Conservation (phyloP, 1,140 invertebrate genomes). For the Formica selysi region DNA sequence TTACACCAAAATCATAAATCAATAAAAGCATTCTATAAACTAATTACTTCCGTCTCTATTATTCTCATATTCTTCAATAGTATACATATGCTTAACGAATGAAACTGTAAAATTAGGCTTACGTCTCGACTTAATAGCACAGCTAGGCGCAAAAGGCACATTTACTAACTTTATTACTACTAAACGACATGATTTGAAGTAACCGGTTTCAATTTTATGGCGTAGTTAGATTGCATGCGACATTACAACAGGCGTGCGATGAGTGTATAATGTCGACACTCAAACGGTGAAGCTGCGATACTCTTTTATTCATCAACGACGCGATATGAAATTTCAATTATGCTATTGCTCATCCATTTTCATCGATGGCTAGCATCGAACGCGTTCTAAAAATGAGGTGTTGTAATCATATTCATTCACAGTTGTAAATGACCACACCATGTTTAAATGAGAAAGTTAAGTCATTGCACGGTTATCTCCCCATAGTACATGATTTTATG, state of each 20-base stretch:
- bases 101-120: slow-evolving; percentile 16
- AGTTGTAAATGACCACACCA: slow-evolving; percentile 17
- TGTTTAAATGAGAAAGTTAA: background rate
- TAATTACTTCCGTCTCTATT: slow-evolving; percentile 13
- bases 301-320: slow-evolving; percentile 44
- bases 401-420: slow-evolving; percentile 35
- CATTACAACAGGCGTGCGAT: slow-evolving; percentile 36
- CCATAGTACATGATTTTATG: background rate
- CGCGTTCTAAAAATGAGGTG: slow-evolving; percentile 31
- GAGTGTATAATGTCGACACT: slow-evolving; percentile 34
- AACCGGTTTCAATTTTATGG: slow-evolving; percentile 41
- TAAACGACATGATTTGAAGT: slow-evolving; percentile 40
- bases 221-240: slow-evolving; percentile 13
- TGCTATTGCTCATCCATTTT: slow-evolving; percentile 25
- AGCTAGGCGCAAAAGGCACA: slow-evolving; percentile 7
- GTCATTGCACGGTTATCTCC: background rate
- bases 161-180: slow-evolving; percentile 33
- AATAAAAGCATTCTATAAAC: background rate
- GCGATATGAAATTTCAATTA: slow-evolving; percentile 53
- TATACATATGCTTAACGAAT: background rate
- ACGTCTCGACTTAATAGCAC: slow-evolving; percentile 2
- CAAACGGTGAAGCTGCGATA: background rate
- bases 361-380: slow-evolving; percentile 7
- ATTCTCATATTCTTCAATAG: slow-evolving; percentile 14
- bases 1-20: slow-evolving; percentile 15